These are phyloP conservation scores for Sinohyriopsis cumingii DNA, from an alignment of 2,888 invertebrate species.

Conservation along the genomic window DNA sequence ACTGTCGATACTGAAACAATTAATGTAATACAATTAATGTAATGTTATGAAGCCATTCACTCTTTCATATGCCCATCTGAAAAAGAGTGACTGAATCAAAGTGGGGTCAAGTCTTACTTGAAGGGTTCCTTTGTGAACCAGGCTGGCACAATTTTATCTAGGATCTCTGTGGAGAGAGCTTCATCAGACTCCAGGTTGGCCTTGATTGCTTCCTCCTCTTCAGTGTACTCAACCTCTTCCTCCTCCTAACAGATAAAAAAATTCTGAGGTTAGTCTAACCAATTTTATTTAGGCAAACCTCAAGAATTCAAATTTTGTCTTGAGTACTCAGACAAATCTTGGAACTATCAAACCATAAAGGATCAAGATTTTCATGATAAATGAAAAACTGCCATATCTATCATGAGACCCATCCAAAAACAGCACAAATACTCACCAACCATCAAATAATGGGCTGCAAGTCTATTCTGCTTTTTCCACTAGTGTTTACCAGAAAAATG, in stretches of 20 bases:
- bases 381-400: too few relatives aligned
- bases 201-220: slow-evolving; percentile 71
- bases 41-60: too few relatives aligned
- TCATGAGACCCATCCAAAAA: too few relatives aligned
- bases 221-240: slow-evolving; percentile 63
- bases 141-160: slow-evolving; percentile 65
- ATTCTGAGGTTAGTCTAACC: neutral
- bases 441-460: too few relatives aligned
- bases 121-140: slow-evolving; percentile 72
- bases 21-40: too few relatives aligned
- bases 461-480: too few relatives aligned
- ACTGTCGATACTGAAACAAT: too few relatives aligned
- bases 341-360: too few relatives aligned
- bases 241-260: slow-evolving; percentile 21
- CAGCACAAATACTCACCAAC: too few relatives aligned
- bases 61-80: neutral
- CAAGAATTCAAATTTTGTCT: neutral
- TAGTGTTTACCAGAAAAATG: too few relatives aligned
- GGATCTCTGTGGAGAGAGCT: slow-evolving; percentile 64
- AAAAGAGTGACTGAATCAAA: neutral
- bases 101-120: slow-evolving; percentile 42
- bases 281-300: neutral
- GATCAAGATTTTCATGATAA: too few relatives aligned
- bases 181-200: slow-evolving; percentile 69
- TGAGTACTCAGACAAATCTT: too few relatives aligned